Evolutionary conservation across 2,888 invertebrate species (phyloP).

Genomic region (Ophioninae sp.): DNA sequence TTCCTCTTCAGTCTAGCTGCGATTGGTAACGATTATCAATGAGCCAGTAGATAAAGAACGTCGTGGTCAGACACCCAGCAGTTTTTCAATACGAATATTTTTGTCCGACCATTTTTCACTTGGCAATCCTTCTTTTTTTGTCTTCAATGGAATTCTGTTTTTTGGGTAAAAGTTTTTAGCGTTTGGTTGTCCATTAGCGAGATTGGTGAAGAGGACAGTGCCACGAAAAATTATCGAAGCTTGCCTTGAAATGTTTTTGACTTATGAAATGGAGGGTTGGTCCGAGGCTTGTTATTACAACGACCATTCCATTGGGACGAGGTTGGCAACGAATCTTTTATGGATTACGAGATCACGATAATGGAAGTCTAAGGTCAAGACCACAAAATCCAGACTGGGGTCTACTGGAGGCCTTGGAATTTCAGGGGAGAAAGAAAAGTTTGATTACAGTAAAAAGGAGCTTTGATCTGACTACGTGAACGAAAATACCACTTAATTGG

Average conservation of each 20-base stretch:
- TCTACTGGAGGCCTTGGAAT: not conserved
- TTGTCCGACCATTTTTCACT: not conserved
- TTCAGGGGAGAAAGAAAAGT: not conserved
- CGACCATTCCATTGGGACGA: conserved; percentile 7
- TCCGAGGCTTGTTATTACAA: not conserved
- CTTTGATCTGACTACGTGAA: not conserved
- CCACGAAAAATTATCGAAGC: not conserved
- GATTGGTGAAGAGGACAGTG: not conserved
- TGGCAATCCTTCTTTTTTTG: not conserved
- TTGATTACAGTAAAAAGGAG: not conserved
- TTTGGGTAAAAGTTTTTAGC: not conserved
- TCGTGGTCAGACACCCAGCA: conserved; percentile 22
- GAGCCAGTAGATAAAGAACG: conserved; percentile 32
- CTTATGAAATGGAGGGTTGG: not conserved
- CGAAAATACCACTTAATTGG: not conserved
- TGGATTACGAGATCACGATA: conserved; percentile 11
- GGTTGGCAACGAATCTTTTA: conserved; percentile 16
- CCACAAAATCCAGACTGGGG: not conserved
- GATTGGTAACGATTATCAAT: conserved; percentile 37
- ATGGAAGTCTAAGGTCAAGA: not conserved
- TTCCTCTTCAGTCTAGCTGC: not conserved
- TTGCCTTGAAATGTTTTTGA: conserved; percentile 9
- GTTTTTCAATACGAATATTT: not conserved
- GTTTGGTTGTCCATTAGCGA: not conserved
- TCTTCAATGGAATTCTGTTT: not conserved